Evolutionary conservation across 2,113 vertebrate genomes (phyloP), one percentile per base, ranked within the genome.

Genomic region (Cichladusa arquata): DNA sequence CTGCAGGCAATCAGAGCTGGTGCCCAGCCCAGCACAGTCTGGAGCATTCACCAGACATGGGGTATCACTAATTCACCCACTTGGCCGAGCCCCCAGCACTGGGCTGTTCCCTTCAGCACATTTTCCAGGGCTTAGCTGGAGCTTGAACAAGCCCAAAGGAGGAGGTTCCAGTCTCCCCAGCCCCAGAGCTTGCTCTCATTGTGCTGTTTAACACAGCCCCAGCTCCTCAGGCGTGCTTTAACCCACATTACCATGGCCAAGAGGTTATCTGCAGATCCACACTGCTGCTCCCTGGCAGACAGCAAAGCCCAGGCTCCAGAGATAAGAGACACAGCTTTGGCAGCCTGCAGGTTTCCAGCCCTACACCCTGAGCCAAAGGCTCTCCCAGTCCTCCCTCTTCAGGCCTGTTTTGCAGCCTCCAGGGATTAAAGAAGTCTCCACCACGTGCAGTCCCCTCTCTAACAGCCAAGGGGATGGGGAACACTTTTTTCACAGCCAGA

Each of bases 161-260:
- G 69, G 60, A 80, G 29, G 15, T 13, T 79, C 7, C 85, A 56
- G 19, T 1, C 12, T 9, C 45, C 34, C 28, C 51, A 50, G 8
- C 40, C n/a, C 26, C 5, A 14, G 13, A 74, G 61, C 31, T 73
- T 0, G 11, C 26, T 86, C 48, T 70, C 0, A 0, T 2, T 0
- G 2, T 34, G 54, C 54, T 7, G 4, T 12, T 58, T 73, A 17
- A 26, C 69, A n/a, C 47, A 2, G 0, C 18, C 78, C 77, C 61
- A 42, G 73, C 65, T 71, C 81, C 80, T 34, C 26, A 8, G 5
- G 1, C 22, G 18, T 20, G 25, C 64, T 86, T 40, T 28, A 65
- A 31, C 40, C 62, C 36, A 15, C 36, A 16, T 3, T 29, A 16
- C 22, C 19, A 0, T 0, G 48, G 87, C 77, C 84, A 60, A 3